Evolutionary conservation across 2,888 invertebrate genomes (phyloP), one percentile per base, ranked within the genome.

Genomic region (Andrena minutula): DNA sequence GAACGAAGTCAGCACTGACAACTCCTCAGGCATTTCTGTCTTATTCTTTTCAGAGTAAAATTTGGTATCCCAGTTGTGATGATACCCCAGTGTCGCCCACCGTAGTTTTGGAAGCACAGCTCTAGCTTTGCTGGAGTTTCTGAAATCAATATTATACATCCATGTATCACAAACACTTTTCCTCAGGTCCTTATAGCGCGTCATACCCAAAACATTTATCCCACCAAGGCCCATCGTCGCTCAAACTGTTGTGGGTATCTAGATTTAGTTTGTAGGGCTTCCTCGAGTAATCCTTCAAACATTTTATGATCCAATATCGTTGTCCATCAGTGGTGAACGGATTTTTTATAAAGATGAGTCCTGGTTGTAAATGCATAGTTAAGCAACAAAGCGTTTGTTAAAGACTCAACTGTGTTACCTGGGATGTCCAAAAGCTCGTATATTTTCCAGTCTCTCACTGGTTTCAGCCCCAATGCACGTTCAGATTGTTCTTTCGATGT

Each of bases 51-150:
- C 97, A 75, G 95, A 95, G 91, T 98, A 98, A 12, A 96, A 96
- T 95, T 99, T 99, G 72, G 98, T 97, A 90, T 98, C 97, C 99
- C 99, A 99, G 93, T 99, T 97, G 94, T 99, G 99, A 94, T 99
- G 99, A 93, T 99, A 99, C 16, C 99, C 99, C 49, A 99, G 94
- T 0, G 99, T 99, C 0, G 97, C 96, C 99, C 99, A 99, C 89
- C 99, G 95, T 88, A 99, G 93, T 90, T 96, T 95, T 63, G 95
- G 92, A 47, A 94, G 78, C n/a, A 95, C 86, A 30, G 89, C 75
- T 30, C 84, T 86, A 0, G 87, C 85, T 75, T 85, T 85, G n/a
- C 83, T 75, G 20, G 79, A 32, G 49, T 82, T 82, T 69, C 90
- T 92, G 75, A 12, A 69, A 75, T 49, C 49, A 71, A 35, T 26